Evolutionary conservation across 2,888 invertebrate genomes (phyloP).

Genomic region (Thyatira batis): DNA sequence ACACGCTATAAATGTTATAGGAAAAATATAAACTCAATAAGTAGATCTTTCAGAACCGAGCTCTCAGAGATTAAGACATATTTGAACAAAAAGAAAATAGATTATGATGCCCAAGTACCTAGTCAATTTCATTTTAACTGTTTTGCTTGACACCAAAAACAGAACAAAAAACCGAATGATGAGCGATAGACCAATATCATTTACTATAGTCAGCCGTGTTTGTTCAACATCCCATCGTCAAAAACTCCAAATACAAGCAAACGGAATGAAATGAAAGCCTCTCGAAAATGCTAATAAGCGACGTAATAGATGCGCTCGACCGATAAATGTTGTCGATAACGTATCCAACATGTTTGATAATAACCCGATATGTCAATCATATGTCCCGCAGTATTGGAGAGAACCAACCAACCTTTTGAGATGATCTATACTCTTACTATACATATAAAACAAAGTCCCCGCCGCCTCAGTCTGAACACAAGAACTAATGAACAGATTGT

Average conservation of each 20-base stretch:
- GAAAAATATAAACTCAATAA: too few relatives aligned
- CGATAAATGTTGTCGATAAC: slow-evolving; percentile 37
- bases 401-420: slow-evolving; percentile 8
- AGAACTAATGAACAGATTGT: too few relatives aligned
- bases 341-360: slow-evolving; percentile 35
- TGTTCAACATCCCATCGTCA: background rate
- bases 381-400: slow-evolving; percentile 9
- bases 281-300: slow-evolving; percentile 58
- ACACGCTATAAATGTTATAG: too few relatives aligned
- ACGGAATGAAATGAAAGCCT: slow-evolving; percentile 36
- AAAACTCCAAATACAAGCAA: slow-evolving; percentile 6
- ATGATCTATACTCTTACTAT: too few relatives aligned
- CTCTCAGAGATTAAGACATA: too few relatives aligned
- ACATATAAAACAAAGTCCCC: too few relatives aligned
- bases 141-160: background rate
- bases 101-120: too few relatives aligned
- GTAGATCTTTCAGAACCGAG: too few relatives aligned
- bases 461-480: too few relatives aligned
- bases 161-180: background rate
- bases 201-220: background rate
- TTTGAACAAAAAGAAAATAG: too few relatives aligned
- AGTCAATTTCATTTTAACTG: too few relatives aligned
- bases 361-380: slow-evolving; percentile 40
- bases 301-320: slow-evolving; percentile 39
- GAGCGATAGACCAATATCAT: background rate